These are phyloP conservation scores for Autographa gamma DNA, from an alignment of 2,888 invertebrate genomes.

Conservation along the genomic window DNA sequence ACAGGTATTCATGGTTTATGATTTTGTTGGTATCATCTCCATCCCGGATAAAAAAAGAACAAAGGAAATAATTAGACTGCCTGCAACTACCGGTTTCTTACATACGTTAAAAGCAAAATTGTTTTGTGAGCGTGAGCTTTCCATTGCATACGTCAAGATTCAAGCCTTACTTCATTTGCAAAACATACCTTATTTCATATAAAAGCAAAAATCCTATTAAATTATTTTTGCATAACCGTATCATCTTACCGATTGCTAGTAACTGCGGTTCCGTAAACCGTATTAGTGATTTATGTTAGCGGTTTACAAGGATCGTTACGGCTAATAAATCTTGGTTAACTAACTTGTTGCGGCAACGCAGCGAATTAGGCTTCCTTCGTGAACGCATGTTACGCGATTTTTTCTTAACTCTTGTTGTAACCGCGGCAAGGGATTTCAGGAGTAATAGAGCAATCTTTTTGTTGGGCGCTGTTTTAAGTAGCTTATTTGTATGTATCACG, in stretches of 20 bases:
- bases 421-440: conserved; percentile 39
- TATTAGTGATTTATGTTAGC: conserved; percentile 79
- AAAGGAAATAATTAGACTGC: too few relatives aligned
- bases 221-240: conserved; percentile 17
- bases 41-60: too few relatives aligned
- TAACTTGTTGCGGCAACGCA: conserved; percentile 79
- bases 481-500: conserved; percentile 6
- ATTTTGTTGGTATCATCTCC: too few relatives aligned
- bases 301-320: conserved; percentile 80
- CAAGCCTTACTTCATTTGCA: too few relatives aligned
- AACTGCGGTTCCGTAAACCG: conserved; percentile 66
- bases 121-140: too few relatives aligned
- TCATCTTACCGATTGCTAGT: conserved; percentile 67
- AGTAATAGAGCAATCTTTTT: conserved; percentile 45
- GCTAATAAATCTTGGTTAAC: conserved; percentile 82
- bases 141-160: too few relatives aligned
- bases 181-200: neutral
- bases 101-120: too few relatives aligned
- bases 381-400: conserved; percentile 62
- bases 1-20: too few relatives aligned
- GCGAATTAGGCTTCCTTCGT: conserved; percentile 70
- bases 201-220: neutral
- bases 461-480: neutral
- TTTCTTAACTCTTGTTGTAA: conserved; percentile 43
- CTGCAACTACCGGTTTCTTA: too few relatives aligned